phyloP scores from a whole-genome alignment of 2,797 vertebrate species.

The Myoxocephalus aenaeus region DNA sequence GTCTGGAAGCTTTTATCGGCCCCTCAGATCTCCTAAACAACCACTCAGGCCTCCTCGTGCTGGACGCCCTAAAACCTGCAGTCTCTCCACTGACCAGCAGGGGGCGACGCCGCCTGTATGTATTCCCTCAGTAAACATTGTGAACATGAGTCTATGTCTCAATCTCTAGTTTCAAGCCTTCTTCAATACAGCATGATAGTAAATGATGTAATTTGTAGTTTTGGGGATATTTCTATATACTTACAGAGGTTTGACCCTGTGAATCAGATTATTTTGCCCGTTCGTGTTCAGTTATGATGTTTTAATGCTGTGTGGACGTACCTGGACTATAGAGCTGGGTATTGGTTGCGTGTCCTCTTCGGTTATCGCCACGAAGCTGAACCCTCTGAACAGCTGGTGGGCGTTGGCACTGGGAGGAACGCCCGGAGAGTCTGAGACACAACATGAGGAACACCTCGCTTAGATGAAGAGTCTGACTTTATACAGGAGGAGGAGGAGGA shows the following conservation, averaged over 20 bases:
- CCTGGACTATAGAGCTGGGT: slow-evolving; percentile 92
- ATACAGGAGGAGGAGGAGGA: too few species aligned
- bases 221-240: too few species aligned
- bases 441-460: too few species aligned
- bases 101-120: background rate
- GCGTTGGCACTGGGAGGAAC: slow-evolving; percentile 98
- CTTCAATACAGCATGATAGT: too few species aligned
- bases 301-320: slow-evolving; percentile 68
- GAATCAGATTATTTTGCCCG: background rate
- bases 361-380: slow-evolving; percentile 97
- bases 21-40: background rate
- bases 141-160: too few species aligned
- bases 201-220: too few species aligned
- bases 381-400: slow-evolving; percentile 96
- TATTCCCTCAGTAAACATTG: too few species aligned
- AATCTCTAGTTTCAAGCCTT: too few species aligned
- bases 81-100: background rate
- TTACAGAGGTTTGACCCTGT: background rate
- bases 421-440: slow-evolving; percentile 91
- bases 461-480: too few species aligned
- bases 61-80: background rate
- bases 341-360: slow-evolving; percentile 94
- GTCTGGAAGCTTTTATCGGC: background rate
- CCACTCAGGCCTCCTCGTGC: background rate
- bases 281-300: accelerated